These are phyloP conservation scores for Drosophila multiciliata DNA, from an alignment of 2,888 invertebrate genomes.

Conservation along the genomic window DNA sequence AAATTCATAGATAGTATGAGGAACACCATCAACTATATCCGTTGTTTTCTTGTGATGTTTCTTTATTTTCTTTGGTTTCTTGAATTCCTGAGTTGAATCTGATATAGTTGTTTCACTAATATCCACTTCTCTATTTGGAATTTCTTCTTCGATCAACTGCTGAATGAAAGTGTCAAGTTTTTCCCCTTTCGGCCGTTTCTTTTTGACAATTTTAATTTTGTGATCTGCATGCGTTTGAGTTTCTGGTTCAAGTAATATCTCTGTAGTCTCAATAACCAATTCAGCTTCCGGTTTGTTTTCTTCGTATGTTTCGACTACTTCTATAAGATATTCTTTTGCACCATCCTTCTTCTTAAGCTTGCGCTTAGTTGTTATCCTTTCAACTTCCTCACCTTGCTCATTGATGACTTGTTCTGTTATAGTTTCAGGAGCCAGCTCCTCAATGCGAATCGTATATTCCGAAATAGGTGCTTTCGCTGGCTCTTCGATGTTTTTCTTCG, in stretches of 20 bases:
- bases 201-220: slow-evolving; percentile 72
- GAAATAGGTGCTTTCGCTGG: slow-evolving; percentile 37
- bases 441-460: slow-evolving; percentile 73
- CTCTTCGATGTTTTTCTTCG: slow-evolving; percentile 56
- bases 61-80: slow-evolving; percentile 81
- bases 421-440: slow-evolving; percentile 82
- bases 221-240: slow-evolving; percentile 27
- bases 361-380: slow-evolving; percentile 81
- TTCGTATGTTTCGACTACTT: slow-evolving; percentile 84
- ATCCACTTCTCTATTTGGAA: slow-evolving; percentile 82
- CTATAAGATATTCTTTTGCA: slow-evolving; percentile 84
- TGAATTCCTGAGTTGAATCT: slow-evolving; percentile 75
- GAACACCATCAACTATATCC: slow-evolving; percentile 74
- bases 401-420: slow-evolving; percentile 83
- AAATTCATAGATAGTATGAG: slow-evolving; percentile 75
- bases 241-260: slow-evolving; percentile 73
- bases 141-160: slow-evolving; percentile 81
- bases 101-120: slow-evolving; percentile 81
- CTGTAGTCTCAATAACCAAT: slow-evolving; percentile 84
- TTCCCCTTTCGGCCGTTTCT: slow-evolving; percentile 77
- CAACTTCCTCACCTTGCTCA: slow-evolving; percentile 76
- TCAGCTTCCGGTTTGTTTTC: slow-evolving; percentile 85
- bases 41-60: slow-evolving; percentile 83
- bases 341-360: slow-evolving; percentile 84
- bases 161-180: slow-evolving; percentile 78